These are phyloP conservation scores for Cydia amplana DNA, from an alignment of 1,140 invertebrate species.

Conservation along the genomic window DNA sequence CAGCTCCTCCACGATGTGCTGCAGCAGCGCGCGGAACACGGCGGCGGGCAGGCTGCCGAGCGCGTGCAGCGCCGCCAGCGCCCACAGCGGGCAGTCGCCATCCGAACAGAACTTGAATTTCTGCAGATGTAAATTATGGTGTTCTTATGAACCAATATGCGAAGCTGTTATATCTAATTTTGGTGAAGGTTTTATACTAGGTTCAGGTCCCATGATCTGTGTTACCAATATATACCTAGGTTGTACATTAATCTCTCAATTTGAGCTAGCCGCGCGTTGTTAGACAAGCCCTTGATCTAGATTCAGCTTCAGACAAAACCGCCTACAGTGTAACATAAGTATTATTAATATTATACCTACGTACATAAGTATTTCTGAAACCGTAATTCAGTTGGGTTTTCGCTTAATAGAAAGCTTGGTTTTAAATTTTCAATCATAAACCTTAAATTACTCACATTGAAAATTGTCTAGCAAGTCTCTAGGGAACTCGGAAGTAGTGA, in stretches of 20 bases:
- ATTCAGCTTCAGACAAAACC: no score
- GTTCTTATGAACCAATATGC: no score
- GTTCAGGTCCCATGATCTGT: no score
- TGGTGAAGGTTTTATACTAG: no score
- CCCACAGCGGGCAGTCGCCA: slow-evolving; percentile 72
- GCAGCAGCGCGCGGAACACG: slow-evolving; percentile 57
- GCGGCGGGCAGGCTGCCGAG: slow-evolving; percentile 56
- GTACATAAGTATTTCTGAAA: neutral
- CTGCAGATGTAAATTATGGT: slow-evolving; percentile 41
- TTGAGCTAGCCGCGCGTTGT: slow-evolving; percentile 39
- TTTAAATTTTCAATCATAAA: neutral
- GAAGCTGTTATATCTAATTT: no score
- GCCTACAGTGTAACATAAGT: no score
- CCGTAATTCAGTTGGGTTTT: neutral
- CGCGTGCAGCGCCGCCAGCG: slow-evolving; percentile 64
- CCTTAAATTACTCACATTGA: neutral
- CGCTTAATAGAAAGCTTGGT: neutral
- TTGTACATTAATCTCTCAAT: no score
- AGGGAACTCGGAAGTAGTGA: no score
- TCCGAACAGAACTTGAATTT: slow-evolving; percentile 74
- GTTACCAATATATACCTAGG: no score
- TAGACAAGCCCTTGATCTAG: no score
- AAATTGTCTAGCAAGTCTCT: neutral
- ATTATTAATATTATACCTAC: neutral
- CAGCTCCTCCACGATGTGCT: slow-evolving; percentile 59